Percentiles rank a stretch among this genome's conserved stretches.
Conservation (phyloP, 2,797 vertebrate genomes). For the Poeciliopsis infans region DNA sequence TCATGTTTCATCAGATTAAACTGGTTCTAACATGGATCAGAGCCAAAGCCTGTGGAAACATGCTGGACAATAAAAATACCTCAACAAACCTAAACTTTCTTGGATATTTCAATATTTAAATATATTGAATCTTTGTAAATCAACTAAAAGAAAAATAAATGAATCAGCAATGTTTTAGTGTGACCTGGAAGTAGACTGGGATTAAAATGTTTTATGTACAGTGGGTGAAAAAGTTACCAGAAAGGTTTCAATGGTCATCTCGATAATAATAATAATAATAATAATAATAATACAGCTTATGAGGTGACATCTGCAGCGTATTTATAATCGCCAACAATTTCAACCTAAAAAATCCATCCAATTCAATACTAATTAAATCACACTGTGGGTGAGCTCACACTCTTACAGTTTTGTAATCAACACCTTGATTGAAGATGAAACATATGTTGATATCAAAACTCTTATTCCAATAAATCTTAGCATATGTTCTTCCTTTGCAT, state of each 20-base stretch:
- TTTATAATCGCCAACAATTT: not conserved
- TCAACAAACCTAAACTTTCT: not conserved
- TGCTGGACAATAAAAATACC: not conserved
- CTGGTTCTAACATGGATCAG: not conserved
- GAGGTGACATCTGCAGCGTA: not conserved
- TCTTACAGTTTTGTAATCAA: conserved; percentile 47
- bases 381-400: conserved; percentile 46
- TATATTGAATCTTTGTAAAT: not conserved
- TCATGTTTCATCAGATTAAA: not conserved
- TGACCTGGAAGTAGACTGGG: not conserved
- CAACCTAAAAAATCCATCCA: conserved; percentile 6
- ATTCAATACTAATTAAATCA: conserved; percentile 33
- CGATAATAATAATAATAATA: too few relatives aligned
- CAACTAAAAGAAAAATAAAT: not conserved
- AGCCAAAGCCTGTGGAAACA: not conserved
- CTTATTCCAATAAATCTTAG: conserved; percentile 8
- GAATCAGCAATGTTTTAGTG: not conserved
- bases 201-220: not conserved
- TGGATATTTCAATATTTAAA: not conserved
- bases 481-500: conserved; percentile 38
- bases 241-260: not conserved
- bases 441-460: conserved; percentile 31
- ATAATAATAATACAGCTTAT: too few relatives aligned
- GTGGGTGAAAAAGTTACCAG: not conserved
- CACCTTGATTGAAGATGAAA: conserved; percentile 24